Percentiles rank a stretch among this genome's conserved stretches.
Conservation (phyloP, 2,797 vertebrate species). For the Delichon dasypus region DNA sequence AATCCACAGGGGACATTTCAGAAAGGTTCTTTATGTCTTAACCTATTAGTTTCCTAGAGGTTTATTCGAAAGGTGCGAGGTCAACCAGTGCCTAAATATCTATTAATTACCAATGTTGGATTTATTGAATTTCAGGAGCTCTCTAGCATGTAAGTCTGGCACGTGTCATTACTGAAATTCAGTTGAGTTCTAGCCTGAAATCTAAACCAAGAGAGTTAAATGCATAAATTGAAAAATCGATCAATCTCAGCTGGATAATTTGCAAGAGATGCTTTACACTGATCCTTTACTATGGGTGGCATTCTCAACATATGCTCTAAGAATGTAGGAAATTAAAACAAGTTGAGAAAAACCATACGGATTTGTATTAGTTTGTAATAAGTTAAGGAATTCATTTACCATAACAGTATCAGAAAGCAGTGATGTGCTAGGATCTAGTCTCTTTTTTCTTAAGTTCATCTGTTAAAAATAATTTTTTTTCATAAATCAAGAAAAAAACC, state of each 20-base stretch:
- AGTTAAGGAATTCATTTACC: neutral
- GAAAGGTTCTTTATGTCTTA: neutral
- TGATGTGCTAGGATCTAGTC: neutral
- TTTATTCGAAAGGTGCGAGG: neutral
- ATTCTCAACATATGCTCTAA: neutral
- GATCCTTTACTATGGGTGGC: neutral
- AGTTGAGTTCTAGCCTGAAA: constrained; percentile 6
- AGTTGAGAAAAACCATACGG: neutral
- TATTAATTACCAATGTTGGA: neutral
- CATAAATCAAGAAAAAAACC: neutral
- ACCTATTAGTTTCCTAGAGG: neutral
- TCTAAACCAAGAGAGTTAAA: neutral
- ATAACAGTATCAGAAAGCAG: neutral
- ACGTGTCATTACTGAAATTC: neutral
- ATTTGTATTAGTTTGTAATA: neutral
- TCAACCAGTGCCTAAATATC: neutral
- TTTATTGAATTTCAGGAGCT: neutral
- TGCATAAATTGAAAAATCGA: neutral
- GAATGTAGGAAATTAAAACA: neutral
- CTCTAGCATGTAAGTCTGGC: neutral
- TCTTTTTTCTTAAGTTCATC: neutral
- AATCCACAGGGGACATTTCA: neutral
- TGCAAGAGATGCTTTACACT: constrained; percentile 3
- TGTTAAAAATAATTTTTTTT: neutral
- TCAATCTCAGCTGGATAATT: constrained; percentile 9